A percentile compares a stretch with the other conserved stretches of the same genome.
Conservation (phyloP, 2,113 vertebrate genomes). For the Phocoena sinus region DNA sequence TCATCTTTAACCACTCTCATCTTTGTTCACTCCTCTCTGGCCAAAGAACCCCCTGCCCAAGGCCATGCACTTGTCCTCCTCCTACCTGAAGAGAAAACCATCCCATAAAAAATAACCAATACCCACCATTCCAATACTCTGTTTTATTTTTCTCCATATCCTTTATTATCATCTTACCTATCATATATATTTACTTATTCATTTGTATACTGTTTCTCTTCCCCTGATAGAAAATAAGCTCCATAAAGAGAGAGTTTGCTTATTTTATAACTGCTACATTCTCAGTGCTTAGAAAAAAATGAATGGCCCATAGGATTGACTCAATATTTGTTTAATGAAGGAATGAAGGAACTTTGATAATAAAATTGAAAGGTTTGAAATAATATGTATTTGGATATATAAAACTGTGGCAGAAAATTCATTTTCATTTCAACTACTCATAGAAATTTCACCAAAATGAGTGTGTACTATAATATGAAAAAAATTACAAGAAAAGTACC, state of each 20-base stretch:
- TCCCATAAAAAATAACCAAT: background rate
- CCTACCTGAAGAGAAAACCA: background rate
- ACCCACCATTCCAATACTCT: no score
- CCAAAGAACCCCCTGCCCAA: background rate
- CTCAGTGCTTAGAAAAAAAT: background rate
- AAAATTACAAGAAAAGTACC: background rate
- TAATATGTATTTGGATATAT: background rate
- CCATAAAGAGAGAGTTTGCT: background rate
- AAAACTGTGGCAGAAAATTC: background rate
- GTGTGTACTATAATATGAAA: background rate
- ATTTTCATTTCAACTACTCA: background rate
- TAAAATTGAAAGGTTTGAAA: background rate
- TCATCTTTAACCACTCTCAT: background rate
- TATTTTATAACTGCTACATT: background rate
- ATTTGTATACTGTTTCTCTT: background rate
- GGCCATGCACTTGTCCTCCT: background rate
- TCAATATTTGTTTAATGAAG: background rate
- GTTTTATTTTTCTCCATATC: background rate
- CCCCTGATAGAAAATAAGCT: background rate
- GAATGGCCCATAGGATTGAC: background rate
- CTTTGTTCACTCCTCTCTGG: background rate
- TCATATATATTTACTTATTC: background rate
- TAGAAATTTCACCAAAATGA: background rate
- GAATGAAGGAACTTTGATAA: background rate
- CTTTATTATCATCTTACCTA: background rate